Base-by-base conservation (phyloP, 35 echinoderm and acorn worm genomes). In the Ophioderma brevispina region DNA sequence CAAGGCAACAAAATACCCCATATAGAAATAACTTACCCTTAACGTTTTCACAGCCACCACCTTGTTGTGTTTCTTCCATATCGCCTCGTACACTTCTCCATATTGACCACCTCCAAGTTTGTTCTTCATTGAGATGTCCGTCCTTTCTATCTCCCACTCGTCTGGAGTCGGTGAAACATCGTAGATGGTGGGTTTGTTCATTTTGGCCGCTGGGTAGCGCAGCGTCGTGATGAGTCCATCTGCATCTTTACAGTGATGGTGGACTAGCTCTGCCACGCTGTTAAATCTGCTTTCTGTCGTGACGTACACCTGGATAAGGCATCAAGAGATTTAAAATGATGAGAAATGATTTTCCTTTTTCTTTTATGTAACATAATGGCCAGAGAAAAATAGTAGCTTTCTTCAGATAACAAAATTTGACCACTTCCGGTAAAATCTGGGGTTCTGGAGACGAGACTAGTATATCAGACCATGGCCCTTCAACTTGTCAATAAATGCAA, bases 91-190 rank as follows among this genome's bases (percentile, higher is more conserved):
- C 11, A 98, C 96, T 70, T 98, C 96, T 36, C 96, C 96, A 40
- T 98, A 98, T 77, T 95, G 97, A 5, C 97, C 93, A 18, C 97
- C 97, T 64, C 94, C 94, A 1, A 99, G 88, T 78, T 95, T 99
- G 84, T 94, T 95, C 90, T 92, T 99, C 97, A 99, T 99, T 0
- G 92, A 92, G 84, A 99, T 99, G 81, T 99, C 97, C 25, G 94
- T 94, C 76, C 97, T 64, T 39, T 99, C 90, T 23, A 99, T 94
- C 81, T 99, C 97, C 97, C 97, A 99, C 56, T 93, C 80, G 78
- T 99, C 97, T 1, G 90, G 90, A 80, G 92, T 94, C 30, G 97
- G 97, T 1, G 94, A 99, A 1, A 99, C 81, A 10, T 94, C 97
- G 38, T 99, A 99, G 40, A 99, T 94, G 38, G 94, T 99, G 39